Conservation (phyloP, 1,140 invertebrate species). For the Callitettix versicolor region DNA sequence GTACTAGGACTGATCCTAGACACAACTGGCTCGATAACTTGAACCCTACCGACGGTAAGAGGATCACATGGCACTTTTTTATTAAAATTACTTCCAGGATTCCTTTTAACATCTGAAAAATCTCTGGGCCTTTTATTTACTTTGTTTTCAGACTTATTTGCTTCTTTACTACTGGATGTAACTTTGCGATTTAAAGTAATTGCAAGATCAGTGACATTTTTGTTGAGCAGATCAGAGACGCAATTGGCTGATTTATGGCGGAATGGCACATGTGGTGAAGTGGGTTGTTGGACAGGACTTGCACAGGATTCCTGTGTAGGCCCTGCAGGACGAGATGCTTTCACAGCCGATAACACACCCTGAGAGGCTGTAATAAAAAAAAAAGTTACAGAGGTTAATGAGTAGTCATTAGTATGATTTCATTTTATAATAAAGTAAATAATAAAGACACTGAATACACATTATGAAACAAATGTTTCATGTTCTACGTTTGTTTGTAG, state of each 20-base stretch:
- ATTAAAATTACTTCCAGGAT: not conserved
- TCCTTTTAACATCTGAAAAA: not conserved
- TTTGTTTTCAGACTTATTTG: not conserved
- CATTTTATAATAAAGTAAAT: too few species aligned
- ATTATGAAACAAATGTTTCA: too few species aligned
- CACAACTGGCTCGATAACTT: conserved; percentile 3
- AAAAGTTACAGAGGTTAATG: too few species aligned
- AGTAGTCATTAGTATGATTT: too few species aligned
- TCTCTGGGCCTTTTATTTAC: not conserved
- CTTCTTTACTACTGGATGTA: not conserved
- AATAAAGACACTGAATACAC: too few species aligned
- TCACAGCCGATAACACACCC: conserved; percentile 1
- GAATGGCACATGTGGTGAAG: conserved; percentile 8
- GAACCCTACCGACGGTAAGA: conserved; percentile 7
- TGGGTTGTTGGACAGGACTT: not conserved
- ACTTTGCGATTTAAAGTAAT: not conserved
- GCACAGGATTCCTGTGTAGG: not conserved
- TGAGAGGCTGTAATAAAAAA: not conserved
- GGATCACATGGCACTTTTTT: not conserved
- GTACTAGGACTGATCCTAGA: not conserved
- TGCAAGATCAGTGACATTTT: not conserved
- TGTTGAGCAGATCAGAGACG: conserved; percentile 6
- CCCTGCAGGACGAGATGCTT: not conserved
- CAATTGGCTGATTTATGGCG: conserved; percentile 11
- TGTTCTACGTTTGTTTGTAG: too few species aligned